Percentiles rank a stretch among this genome's conserved stretches.
phyloP scores from a whole-genome alignment of 2,113 vertebrate species.

The Vidua macroura region DNA sequence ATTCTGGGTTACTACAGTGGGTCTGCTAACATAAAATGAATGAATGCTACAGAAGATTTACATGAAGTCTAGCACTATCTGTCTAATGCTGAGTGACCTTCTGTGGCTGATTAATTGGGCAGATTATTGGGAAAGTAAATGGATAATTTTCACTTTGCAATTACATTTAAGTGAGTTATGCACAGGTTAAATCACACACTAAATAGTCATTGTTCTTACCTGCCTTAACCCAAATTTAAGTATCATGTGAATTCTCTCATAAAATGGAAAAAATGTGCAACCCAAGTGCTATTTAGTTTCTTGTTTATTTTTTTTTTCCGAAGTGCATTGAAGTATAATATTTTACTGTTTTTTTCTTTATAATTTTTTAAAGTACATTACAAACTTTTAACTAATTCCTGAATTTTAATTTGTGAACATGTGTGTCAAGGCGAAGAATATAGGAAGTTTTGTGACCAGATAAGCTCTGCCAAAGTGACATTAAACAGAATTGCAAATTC shows the following conservation, averaged over 20 bases:
- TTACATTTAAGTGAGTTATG: background rate
- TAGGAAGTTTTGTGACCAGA: background rate
- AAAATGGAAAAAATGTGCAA: background rate
- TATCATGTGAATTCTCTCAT: background rate
- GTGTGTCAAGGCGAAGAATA: background rate
- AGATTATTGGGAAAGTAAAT: background rate
- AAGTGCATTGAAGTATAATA: background rate
- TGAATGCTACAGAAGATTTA: background rate
- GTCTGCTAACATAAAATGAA: background rate
- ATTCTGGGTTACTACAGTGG: background rate
- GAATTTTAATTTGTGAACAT: background rate
- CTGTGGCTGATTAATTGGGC: background rate
- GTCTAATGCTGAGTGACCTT: background rate
- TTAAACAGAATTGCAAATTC: background rate
- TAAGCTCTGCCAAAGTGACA: background rate
- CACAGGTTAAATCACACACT: background rate
- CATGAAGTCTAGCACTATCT: background rate
- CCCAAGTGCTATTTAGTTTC: background rate
- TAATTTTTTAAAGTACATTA: background rate
- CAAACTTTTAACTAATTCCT: background rate
- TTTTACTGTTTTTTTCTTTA: background rate
- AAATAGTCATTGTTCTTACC: background rate
- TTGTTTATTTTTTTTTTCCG: fast-evolving
- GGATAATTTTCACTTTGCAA: background rate
- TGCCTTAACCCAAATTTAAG: background rate